These are phyloP conservation scores for Plestiodon gilberti DNA, from an alignment of 2,113 vertebrate species.

Conservation along the genomic window DNA sequence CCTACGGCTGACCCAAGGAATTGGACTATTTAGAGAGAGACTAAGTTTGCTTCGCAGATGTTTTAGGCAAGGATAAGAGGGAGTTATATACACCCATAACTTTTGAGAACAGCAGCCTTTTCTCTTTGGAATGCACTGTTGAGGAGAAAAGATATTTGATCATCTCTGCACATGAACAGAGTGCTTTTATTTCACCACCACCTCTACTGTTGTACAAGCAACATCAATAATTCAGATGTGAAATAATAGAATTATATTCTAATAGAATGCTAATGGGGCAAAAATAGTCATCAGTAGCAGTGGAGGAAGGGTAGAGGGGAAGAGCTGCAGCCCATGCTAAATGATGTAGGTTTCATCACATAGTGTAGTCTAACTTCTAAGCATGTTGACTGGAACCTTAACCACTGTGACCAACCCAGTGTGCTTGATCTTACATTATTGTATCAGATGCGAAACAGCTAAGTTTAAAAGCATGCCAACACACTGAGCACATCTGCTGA, in stretches of 20 bases:
- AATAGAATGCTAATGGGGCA: not conserved
- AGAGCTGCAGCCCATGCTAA: not conserved
- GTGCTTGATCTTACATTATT: no score
- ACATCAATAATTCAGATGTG: no score
- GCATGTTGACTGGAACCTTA: no score
- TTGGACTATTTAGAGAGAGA: no score
- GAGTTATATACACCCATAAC: no score
- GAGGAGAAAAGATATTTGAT: not conserved
- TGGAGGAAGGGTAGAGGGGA: not conserved
- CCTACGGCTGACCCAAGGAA: no score
- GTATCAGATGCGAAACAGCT: no score
- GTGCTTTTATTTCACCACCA: not conserved
- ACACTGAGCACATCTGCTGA: not conserved
- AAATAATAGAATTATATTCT: no score
- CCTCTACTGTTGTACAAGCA: no score
- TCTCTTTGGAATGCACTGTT: not conserved
- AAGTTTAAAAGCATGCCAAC: no score
- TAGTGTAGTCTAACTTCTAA: not conserved
- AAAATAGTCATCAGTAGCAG: not conserved
- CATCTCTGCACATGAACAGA: not conserved
- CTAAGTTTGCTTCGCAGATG: no score
- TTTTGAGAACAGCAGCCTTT: not conserved
- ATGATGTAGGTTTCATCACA: not conserved
- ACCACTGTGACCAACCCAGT: no score
- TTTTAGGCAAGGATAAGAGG: not conserved